Evolutionary conservation across 2,113 vertebrate genomes (phyloP), one percentile per base, ranked within the genome.

Genomic region (Desmodus rotundus): DNA sequence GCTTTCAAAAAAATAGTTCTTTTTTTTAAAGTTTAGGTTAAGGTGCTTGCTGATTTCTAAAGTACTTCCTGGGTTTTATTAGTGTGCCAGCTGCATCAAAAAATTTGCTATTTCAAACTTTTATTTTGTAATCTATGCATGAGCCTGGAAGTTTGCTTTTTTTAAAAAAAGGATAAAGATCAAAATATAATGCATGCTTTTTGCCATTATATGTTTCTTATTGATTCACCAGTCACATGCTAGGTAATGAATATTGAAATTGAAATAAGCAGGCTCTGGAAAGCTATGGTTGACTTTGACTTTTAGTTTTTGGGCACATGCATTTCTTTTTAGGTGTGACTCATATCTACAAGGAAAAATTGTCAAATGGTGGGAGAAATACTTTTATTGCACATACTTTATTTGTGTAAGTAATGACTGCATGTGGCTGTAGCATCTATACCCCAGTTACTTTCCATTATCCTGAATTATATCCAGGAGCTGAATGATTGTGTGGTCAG

Each of bases 61-160:
- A 87, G 76, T 58, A 82, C 52, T 96, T 94, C 95, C 95, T 95
- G 88, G 88, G 91, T 92, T 97, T 97, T 82, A 93, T 95, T 97
- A 95, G 80, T 82, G 56, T 85, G 83, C 43, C 61, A 28, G n/a
- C n/a, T 90, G 91, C 76, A 95, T 67, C 87, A 63, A 43, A 63
- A 92, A 88, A 2, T 31, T 68, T 56, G 80, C 58, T 93, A 70
- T 97, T 96, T 85, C 85, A 97, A 91, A 89, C 50, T 56, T 90
- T 87, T 58, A 87, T 77, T 93, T 78, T 82, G 19, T 96, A 73
- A 89, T 95, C 70, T 38, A 16, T 72, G 72, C 36, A 87, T 88
- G 67, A 76, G 61, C 94, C 45, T 83, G 28, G 61, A 96, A 89
- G 68, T 73, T 85, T 36, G 41, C 41, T 90, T 97, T 95, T 74